Conservation (phyloP, 2,113 vertebrate genomes). For the Actinemys pallida region DNA sequence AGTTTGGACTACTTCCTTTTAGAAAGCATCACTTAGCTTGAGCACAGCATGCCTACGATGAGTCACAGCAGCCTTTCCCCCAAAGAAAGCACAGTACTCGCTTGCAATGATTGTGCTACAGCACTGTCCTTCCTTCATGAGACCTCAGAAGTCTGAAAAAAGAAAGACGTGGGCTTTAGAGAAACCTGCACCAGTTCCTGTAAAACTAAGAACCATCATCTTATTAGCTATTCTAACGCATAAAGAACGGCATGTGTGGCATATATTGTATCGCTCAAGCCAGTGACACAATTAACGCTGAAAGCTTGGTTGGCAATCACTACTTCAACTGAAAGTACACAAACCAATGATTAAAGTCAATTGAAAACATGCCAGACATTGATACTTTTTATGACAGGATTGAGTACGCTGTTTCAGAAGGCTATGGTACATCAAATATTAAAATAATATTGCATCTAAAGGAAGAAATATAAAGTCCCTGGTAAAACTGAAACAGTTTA, state of each 20-base stretch:
- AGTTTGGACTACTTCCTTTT: slow-evolving; percentile 31
- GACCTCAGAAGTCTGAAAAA: slow-evolving; percentile 62
- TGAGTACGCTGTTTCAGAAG: slow-evolving; percentile 25
- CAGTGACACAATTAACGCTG: slow-evolving; percentile 43
- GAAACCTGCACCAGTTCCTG: slow-evolving; percentile 8
- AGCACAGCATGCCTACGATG: slow-evolving; percentile 34
- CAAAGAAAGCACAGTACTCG: slow-evolving; percentile 29
- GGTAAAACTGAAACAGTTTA: not conserved
- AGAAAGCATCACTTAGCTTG: slow-evolving; percentile 62
- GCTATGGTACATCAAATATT: not conserved
- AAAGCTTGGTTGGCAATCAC: slow-evolving; percentile 45
- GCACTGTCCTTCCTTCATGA: not conserved
- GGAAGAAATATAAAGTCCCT: not conserved
- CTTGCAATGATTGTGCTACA: not conserved
- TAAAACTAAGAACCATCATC: not conserved
- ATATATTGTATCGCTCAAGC: not conserved
- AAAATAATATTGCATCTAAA: not conserved
- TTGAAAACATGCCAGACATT: not conserved
- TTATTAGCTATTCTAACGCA: not conserved
- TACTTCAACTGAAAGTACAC: slow-evolving; percentile 21
- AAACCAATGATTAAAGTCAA: slow-evolving; percentile 60
- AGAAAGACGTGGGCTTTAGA: slow-evolving; percentile 46
- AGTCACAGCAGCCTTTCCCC: slow-evolving; percentile 64
- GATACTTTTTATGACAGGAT: not conserved
- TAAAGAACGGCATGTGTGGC: not conserved